Conservation (phyloP, 2,888 invertebrate species). For the Melieria omissa region DNA sequence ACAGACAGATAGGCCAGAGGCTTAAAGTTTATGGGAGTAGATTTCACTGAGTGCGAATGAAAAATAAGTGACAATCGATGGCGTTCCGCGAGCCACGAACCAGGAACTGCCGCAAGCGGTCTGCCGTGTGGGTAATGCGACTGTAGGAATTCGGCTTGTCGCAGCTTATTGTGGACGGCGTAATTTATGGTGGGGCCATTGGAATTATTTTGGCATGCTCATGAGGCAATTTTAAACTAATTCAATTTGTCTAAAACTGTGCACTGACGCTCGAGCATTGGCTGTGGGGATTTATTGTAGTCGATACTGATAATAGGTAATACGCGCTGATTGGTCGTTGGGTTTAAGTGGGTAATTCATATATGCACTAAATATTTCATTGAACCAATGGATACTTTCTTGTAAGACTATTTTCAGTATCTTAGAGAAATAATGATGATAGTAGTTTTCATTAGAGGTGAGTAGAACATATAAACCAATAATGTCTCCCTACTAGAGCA, state of each 20-base stretch:
- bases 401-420: no score
- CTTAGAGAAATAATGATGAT: no score
- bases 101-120: not conserved
- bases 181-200: no score
- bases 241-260: not conserved
- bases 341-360: not conserved
- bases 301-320: not conserved
- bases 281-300: not conserved
- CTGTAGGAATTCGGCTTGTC: not conserved
- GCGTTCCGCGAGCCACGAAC: conserved; percentile 16
- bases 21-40: conserved; percentile 49
- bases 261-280: not conserved
- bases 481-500: no score
- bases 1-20: conserved; percentile 47
- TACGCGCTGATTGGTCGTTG: not conserved
- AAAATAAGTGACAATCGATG: conserved; percentile 3
- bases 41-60: conserved; percentile 46
- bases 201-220: no score
- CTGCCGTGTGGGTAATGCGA: not conserved
- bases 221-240: conserved; percentile 1
- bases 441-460: no score
- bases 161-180: no score
- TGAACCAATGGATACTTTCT: no score
- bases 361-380: not conserved
- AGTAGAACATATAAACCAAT: no score